Conservation (phyloP, 2,888 invertebrate species). For the Andrena minutula region DNA sequence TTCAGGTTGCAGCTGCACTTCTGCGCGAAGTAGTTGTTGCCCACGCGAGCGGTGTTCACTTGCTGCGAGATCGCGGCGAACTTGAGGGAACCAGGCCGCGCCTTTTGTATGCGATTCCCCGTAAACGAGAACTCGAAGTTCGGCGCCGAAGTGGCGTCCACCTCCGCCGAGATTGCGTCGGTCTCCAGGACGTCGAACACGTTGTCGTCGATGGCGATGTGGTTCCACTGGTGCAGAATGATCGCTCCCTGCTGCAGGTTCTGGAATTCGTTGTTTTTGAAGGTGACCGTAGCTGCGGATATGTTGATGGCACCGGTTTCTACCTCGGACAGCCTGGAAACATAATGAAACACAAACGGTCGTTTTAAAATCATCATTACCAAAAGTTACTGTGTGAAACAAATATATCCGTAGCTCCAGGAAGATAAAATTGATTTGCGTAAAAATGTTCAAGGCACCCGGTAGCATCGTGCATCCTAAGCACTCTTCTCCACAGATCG, state of each 20-base stretch:
- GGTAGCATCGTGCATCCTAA: too few species aligned
- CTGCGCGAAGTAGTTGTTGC: constrained; percentile 88
- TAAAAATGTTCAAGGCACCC: too few species aligned
- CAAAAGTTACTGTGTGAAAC: not conserved
- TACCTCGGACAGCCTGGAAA: constrained; percentile 88
- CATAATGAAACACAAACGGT: not conserved
- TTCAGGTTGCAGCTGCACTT: constrained; percentile 88
- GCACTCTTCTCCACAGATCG: too few species aligned
- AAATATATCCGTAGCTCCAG: not conserved
- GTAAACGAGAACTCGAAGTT: constrained; percentile 85
- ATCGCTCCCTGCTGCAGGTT: constrained; percentile 87
- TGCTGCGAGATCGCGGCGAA: constrained; percentile 87
- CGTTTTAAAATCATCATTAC: not conserved
- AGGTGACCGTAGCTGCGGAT: constrained; percentile 87
- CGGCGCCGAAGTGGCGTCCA: constrained; percentile 82
- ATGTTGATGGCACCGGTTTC: constrained; percentile 88
- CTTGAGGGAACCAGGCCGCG: constrained; percentile 86
- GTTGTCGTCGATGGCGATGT: constrained; percentile 88
- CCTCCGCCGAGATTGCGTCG: constrained; percentile 86
- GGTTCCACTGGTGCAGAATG: constrained; percentile 89
- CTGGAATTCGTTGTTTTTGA: constrained; percentile 88
- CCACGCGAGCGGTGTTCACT: constrained; percentile 85
- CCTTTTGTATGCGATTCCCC: constrained; percentile 87
- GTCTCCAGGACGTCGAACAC: constrained; percentile 87
- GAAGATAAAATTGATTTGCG: too few species aligned